These are phyloP conservation scores for Atractosteus spatula DNA, from an alignment of 2,113 vertebrate species.

Conservation along the genomic window DNA sequence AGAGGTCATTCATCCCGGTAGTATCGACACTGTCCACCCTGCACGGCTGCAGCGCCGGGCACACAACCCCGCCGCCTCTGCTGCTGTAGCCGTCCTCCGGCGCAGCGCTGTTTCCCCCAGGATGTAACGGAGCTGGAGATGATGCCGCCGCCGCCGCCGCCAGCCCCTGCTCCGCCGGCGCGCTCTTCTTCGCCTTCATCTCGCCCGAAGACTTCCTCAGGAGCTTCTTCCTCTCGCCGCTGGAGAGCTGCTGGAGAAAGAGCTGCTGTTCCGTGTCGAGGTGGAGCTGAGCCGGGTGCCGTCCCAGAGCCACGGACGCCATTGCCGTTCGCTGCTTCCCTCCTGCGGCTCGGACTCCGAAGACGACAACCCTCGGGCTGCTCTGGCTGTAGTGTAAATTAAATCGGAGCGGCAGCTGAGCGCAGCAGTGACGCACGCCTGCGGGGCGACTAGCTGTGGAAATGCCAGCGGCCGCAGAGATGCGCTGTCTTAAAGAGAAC, in stretches of 20 bases:
- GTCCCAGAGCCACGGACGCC: conserved; percentile 73
- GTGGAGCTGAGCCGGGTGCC: conserved; percentile 57
- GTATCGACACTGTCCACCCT: neutral
- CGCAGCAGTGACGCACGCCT: conserved; percentile 45
- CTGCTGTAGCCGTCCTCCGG: conserved; percentile 14
- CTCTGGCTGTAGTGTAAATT: conserved; percentile 50
- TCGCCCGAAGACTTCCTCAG: conserved; percentile 31
- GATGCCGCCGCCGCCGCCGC: conserved; percentile 4
- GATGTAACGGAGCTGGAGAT: conserved; percentile 12
- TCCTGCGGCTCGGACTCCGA: too few relatives aligned
- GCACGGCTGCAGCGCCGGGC: conserved; percentile 17
- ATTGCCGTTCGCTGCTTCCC: conserved; percentile 48
- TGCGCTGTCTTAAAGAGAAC: conserved; percentile 51
- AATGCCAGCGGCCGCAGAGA: conserved; percentile 8
- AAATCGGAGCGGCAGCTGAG: conserved; percentile 34
- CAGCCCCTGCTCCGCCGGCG: conserved; percentile 1
- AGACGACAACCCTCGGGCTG: neutral
- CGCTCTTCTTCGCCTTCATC: conserved; percentile 21
- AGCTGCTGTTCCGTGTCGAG: conserved; percentile 61
- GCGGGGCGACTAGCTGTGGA: conserved; percentile 30
- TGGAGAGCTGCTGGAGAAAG: conserved; percentile 53
- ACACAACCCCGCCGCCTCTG: neutral
- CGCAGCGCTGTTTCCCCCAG: conserved; percentile 19
- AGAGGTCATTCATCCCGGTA: neutral
- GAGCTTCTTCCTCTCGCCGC: conserved; percentile 49